Conservation (phyloP, 1,140 invertebrate genomes). For the Achatina immaculata region DNA sequence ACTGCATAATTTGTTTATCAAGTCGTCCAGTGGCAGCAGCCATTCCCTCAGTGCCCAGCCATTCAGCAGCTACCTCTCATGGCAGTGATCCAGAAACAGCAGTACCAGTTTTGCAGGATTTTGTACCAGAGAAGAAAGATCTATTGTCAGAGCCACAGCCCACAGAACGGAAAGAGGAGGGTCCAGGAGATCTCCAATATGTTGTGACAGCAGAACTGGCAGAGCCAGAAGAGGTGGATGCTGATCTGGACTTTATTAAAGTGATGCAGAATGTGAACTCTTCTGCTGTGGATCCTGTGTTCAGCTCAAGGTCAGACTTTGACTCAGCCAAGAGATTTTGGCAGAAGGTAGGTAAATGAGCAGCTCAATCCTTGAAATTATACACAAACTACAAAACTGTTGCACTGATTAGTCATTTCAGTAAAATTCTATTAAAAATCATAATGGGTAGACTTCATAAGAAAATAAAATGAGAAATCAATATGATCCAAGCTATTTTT, state of each 20-base stretch:
- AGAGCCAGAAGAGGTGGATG: constrained; percentile 25
- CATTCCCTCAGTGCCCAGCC: not conserved
- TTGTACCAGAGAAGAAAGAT: constrained; percentile 5
- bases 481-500: no score
- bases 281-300: not conserved
- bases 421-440: no score
- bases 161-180: not conserved
- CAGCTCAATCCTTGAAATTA: not conserved
- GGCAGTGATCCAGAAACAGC: not conserved
- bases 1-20: constrained; percentile 23
- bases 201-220: constrained; percentile 22
- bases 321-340: constrained; percentile 22
- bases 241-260: constrained; percentile 29
- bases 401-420: no score
- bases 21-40: constrained; percentile 17
- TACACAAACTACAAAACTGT: no score
- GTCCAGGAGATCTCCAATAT: constrained; percentile 3
- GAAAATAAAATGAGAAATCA: no score
- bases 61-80: not conserved
- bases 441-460: no score
- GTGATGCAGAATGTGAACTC: not conserved
- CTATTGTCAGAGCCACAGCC: not conserved
- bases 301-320: constrained; percentile 16
- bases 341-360: constrained; percentile 20
- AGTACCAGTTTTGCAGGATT: not conserved